Percentiles rank a stretch among this genome's conserved stretches.
phyloP scores from a whole-genome alignment of 2,888 invertebrate genomes.

The Habrosyne pyritoides region DNA sequence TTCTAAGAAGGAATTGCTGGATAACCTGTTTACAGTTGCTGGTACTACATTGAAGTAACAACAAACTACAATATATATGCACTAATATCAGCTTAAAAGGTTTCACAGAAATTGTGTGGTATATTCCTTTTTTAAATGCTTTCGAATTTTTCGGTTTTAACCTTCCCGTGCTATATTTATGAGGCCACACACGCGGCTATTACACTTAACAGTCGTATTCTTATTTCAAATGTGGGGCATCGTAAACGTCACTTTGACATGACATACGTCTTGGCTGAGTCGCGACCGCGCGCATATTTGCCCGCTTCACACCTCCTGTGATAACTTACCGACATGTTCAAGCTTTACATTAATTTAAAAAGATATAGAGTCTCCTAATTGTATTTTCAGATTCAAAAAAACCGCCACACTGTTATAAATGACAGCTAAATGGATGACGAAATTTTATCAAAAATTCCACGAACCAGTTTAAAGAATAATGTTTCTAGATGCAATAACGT shows the following conservation, averaged over 20 bases:
- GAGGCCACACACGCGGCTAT: slow-evolving; percentile 67
- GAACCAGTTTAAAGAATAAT: too few relatives aligned
- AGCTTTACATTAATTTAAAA: neutral
- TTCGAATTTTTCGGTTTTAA: slow-evolving; percentile 11
- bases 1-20: too few relatives aligned
- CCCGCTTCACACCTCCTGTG: slow-evolving; percentile 9
- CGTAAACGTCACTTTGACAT: slow-evolving; percentile 65
- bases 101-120: neutral
- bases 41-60: too few relatives aligned
- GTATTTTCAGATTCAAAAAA: neutral
- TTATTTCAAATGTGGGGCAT: slow-evolving; percentile 64
- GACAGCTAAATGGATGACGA: neutral
- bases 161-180: slow-evolving; percentile 42
- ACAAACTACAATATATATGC: too few relatives aligned
- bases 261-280: slow-evolving; percentile 45
- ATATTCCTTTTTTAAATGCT: neutral
- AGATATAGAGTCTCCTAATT: neutral
- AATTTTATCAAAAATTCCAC: neutral
- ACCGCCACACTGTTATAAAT: neutral
- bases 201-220: slow-evolving; percentile 47
- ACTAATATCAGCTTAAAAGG: neutral
- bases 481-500: neutral
- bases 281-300: slow-evolving; percentile 18
- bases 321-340: neutral
- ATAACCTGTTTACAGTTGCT: too few relatives aligned